Evolutionary conservation across 2,888 invertebrate species (phyloP).

Genomic region (Drosophila limbata): DNA sequence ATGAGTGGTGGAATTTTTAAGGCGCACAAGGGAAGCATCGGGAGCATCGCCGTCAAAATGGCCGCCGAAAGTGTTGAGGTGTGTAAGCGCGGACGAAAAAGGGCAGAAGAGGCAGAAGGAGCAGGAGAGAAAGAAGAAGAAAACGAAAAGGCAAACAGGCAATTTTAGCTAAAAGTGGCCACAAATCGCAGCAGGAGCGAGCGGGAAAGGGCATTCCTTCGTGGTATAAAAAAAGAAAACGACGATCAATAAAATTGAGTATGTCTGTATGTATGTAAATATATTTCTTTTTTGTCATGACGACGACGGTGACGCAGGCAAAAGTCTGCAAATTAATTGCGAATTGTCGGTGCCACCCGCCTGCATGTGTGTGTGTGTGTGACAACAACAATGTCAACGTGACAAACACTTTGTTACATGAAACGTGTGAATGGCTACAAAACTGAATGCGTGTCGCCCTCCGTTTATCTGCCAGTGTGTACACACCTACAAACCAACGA

Average conservation of each 20-base stretch:
- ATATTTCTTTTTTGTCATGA: constrained; percentile 42
- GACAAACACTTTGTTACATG: constrained; percentile 51
- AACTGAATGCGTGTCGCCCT: constrained; percentile 43
- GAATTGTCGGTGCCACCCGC: constrained; percentile 36
- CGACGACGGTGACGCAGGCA: constrained; percentile 46
- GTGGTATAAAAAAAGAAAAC: constrained; percentile 27
- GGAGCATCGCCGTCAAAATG: constrained; percentile 73
- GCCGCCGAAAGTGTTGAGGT: constrained; percentile 78
- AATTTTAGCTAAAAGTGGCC: constrained; percentile 23
- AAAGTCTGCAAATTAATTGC: constrained; percentile 69
- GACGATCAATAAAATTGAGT: constrained; percentile 59
- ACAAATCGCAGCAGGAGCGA: constrained; percentile 25
- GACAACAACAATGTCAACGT: constrained; percentile 61
- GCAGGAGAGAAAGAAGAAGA: background rate
- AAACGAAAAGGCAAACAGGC: background rate
- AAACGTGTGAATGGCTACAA: constrained; percentile 45
- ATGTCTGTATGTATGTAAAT: background rate
- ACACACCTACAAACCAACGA: background rate
- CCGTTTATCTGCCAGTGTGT: constrained; percentile 25
- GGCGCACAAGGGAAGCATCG: constrained; percentile 36
- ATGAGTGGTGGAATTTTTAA: constrained; percentile 76
- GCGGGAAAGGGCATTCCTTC: constrained; percentile 1
- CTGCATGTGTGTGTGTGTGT: constrained; percentile 17
- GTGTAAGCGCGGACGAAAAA: constrained; percentile 42
- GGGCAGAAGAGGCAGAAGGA: background rate